Percentiles rank a stretch among this genome's conserved stretches.
These are phyloP conservation scores for Tetragonula clypearis DNA, from an alignment of 1,140 invertebrate species.

Conservation along the genomic window DNA sequence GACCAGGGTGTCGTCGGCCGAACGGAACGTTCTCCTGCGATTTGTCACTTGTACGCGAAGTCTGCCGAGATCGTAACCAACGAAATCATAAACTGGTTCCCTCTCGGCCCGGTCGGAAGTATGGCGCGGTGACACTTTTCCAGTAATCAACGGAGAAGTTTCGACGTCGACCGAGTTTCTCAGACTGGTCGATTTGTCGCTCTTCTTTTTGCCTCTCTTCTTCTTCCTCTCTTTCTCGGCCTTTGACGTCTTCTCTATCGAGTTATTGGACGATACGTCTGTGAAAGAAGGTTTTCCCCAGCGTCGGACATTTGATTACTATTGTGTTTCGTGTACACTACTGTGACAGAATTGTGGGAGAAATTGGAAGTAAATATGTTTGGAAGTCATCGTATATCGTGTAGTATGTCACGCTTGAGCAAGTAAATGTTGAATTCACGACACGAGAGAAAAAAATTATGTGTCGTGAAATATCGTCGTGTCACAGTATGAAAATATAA, in stretches of 20 bases:
- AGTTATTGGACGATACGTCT: neutral
- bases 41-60: constrained; percentile 81
- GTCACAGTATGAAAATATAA: too few relatives aligned
- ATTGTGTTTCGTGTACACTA: neutral
- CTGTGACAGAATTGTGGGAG: neutral
- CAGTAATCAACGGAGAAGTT: constrained; percentile 40
- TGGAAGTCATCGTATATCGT: neutral
- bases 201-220: constrained; percentile 21
- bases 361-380: neutral
- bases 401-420: neutral
- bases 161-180: constrained; percentile 42
- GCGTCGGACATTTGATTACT: neutral
- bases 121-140: constrained; percentile 16
- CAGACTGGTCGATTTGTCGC: constrained; percentile 2
- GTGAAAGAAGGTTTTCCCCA: neutral
- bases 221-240: neutral
- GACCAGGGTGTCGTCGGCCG: constrained; percentile 79
- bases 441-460: neutral
- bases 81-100: constrained; percentile 57
- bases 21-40: constrained; percentile 77
- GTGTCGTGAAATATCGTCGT: too few relatives aligned
- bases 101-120: neutral
- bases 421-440: neutral
- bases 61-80: constrained; percentile 79
- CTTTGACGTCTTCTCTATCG: neutral